Conservation (phyloP, 1,140 invertebrate species). For the Tetraneura akinire region DNA sequence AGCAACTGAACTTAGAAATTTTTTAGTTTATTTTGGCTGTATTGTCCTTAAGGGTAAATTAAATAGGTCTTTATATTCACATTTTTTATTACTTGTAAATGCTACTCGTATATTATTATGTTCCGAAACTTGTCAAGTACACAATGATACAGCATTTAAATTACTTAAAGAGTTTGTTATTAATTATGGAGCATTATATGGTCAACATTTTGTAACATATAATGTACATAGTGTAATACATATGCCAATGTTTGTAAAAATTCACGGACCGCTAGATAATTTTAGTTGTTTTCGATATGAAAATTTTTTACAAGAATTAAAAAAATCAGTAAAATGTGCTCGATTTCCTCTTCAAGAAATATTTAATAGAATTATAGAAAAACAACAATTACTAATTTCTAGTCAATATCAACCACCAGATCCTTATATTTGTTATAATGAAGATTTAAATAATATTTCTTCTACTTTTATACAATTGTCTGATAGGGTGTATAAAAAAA, state of each 20-base stretch:
- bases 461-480: background rate
- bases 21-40: background rate
- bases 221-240: constrained; percentile 14
- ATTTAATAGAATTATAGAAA: constrained; percentile 16
- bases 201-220: background rate
- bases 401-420: background rate
- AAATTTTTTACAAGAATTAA: background rate
- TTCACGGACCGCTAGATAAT: background rate
- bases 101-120: background rate
- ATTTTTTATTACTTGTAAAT: background rate
- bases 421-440: background rate
- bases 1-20: background rate
- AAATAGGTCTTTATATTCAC: background rate
- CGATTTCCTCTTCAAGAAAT: background rate
- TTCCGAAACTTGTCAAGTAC: background rate
- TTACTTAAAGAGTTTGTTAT: background rate
- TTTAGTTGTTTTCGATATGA: constrained; percentile 7
- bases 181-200: background rate
- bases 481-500: background rate
- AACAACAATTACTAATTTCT: background rate
- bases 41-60: background rate
- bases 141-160: background rate
- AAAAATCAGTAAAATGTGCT: background rate
- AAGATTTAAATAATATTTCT: background rate
- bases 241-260: background rate